phyloP scores from a whole-genome alignment of 2,113 vertebrate genomes.

The Caranx ignobilis region DNA sequence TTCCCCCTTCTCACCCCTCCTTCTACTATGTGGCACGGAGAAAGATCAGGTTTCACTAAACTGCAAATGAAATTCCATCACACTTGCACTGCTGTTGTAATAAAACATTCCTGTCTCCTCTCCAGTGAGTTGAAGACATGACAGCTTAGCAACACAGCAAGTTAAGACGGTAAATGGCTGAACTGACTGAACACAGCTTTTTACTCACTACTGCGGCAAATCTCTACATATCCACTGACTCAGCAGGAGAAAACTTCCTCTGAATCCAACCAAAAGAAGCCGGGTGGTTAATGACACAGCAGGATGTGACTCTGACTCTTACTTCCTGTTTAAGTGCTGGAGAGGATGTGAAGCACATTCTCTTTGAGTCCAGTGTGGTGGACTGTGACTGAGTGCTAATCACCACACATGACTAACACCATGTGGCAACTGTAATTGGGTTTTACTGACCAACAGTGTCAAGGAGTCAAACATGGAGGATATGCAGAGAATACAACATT shows the following conservation, averaged over 20 bases:
- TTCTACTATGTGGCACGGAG: conserved; percentile 35
- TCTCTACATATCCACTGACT: conserved; percentile 59
- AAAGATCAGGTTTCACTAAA: conserved; percentile 54
- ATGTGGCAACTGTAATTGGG: conserved; percentile 1
- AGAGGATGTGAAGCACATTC: conserved; percentile 64
- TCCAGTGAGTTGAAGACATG: conserved; percentile 28
- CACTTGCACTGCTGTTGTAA: conserved; percentile 30
- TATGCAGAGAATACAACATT: background rate
- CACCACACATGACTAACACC: conserved; percentile 60
- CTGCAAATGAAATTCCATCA: conserved; percentile 58
- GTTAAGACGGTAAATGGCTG: conserved; percentile 19
- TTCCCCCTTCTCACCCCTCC: conserved; percentile 1
- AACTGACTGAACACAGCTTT: conserved; percentile 25
- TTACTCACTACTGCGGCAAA: conserved; percentile 19
- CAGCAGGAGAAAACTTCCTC: conserved; percentile 72
- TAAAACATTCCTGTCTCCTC: conserved; percentile 55
- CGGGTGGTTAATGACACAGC: conserved; percentile 72
- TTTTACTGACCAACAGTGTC: conserved; percentile 25
- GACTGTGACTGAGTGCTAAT: conserved; percentile 55
- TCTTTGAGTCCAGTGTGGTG: conserved; percentile 45
- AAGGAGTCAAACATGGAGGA: background rate
- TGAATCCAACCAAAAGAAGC: conserved; percentile 64
- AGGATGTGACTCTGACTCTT: conserved; percentile 77
- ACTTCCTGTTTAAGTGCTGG: conserved; percentile 70
- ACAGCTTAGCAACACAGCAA: conserved; percentile 22